Conservation (phyloP, 2,797 vertebrate species). For the Scyliorhinus canicula region DNA sequence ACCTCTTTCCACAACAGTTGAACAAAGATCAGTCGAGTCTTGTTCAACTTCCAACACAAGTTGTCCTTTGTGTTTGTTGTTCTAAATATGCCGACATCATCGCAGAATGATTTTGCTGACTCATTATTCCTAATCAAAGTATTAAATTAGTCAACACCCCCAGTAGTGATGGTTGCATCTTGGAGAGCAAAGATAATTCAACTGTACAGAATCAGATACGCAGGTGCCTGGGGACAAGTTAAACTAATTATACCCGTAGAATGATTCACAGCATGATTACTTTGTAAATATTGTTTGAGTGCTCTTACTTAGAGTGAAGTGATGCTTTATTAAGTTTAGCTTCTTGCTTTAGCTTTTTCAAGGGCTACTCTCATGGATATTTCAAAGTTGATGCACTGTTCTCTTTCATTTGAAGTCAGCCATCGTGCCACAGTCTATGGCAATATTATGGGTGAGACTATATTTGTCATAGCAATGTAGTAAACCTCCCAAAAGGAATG, state of each 20-base stretch:
- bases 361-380: background rate
- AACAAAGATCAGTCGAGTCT: background rate
- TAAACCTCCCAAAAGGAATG: background rate
- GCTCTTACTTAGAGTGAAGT: background rate
- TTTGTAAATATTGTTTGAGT: background rate
- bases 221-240: background rate
- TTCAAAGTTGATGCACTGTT: background rate
- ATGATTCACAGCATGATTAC: background rate
- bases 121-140: background rate
- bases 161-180: background rate
- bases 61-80: slow-evolving; percentile 13
- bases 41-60: slow-evolving; percentile 20
- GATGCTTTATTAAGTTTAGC: background rate
- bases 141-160: background rate
- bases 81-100: background rate
- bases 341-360: background rate
- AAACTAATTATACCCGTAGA: background rate
- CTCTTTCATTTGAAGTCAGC: background rate
- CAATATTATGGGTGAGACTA: background rate
- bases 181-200: background rate
- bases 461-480: background rate
- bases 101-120: slow-evolving; percentile 12
- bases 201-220: background rate
- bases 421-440: background rate
- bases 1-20: slow-evolving; percentile 1